Percentiles rank a stretch among this genome's conserved stretches.
Evolutionary conservation across 53 echinoderm and acorn worm genomes (phyloP).

Genomic region (Stichopus horrens): DNA sequence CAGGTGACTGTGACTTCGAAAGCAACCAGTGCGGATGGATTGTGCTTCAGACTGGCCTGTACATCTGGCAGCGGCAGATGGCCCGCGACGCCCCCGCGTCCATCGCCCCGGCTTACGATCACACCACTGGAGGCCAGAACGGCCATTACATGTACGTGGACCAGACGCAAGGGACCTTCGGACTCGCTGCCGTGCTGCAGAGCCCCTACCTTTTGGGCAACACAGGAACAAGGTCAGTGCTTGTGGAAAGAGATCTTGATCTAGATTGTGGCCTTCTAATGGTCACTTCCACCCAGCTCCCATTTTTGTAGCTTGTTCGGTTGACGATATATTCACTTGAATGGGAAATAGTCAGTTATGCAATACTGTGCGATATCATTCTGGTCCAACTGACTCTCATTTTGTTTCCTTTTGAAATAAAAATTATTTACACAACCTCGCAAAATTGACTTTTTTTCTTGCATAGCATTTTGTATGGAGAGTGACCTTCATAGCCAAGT

Average conservation of each 20-base stretch:
- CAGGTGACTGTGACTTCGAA: slow-evolving; percentile 88
- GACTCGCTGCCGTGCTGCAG: slow-evolving; percentile 66
- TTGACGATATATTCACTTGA: too few species aligned
- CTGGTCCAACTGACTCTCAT: too few species aligned
- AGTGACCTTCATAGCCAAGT: too few species aligned
- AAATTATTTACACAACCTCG: too few species aligned
- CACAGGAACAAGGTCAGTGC: slow-evolving; percentile 69
- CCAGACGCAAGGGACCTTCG: slow-evolving; percentile 80
- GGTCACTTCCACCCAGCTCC: not conserved
- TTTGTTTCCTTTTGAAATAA: too few species aligned
- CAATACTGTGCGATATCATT: too few species aligned
- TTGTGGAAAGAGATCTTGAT: not conserved
- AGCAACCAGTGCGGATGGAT: slow-evolving; percentile 71
- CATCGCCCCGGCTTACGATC: slow-evolving; percentile 71
- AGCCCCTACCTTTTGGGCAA: slow-evolving; percentile 67
- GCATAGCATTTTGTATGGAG: too few species aligned
- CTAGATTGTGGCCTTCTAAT: not conserved
- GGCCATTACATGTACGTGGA: slow-evolving; percentile 90
- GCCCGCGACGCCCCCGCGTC: slow-evolving; percentile 54
- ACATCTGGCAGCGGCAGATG: slow-evolving; percentile 63
- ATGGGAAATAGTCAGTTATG: too few species aligned
- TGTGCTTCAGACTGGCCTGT: slow-evolving; percentile 65
- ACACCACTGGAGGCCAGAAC: slow-evolving; percentile 60
- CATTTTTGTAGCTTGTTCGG: too few species aligned
- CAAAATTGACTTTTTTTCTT: too few species aligned